Conservation (phyloP, 37 sponge, comb jelly and placozoan species). For the Ianthella basta region DNA sequence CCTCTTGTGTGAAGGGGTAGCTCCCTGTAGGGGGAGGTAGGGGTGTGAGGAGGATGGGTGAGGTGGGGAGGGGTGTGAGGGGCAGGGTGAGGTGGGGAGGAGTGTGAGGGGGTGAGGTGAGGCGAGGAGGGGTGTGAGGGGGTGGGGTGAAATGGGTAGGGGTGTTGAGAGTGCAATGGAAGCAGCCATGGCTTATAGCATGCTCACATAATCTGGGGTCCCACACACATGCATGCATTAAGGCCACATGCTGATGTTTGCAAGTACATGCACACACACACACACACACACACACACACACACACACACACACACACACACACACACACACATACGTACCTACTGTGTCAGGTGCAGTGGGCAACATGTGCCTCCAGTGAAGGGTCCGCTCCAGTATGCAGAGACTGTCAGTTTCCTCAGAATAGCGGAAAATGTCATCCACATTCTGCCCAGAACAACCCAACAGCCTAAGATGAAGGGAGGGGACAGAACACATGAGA, state of each 20-base stretch:
- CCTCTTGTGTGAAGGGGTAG: constrained; percentile 82
- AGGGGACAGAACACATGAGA: too few relatives aligned
- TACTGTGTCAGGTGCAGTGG: constrained; percentile 98
- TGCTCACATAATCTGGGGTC: too few relatives aligned
- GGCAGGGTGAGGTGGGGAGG: not conserved
- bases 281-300: not conserved
- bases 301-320: constrained; percentile 73
- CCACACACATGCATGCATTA: not conserved
- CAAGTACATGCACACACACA: too few relatives aligned
- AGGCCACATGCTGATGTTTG: not conserved
- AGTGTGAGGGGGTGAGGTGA: not conserved
- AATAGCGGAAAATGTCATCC: constrained; percentile 79
- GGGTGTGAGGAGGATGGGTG: not conserved
- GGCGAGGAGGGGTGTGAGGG: not conserved
- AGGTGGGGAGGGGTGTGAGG: not conserved
- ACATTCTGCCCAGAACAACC: constrained; percentile 97
- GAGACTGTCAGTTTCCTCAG: constrained; percentile 60
- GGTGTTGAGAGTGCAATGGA: too few relatives aligned
- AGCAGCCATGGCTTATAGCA: too few relatives aligned
- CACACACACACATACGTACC: too few relatives aligned
- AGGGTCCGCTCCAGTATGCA: constrained; percentile 82
- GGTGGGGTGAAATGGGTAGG: not conserved
- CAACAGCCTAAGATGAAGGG: constrained; percentile 55
- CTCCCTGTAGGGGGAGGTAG: constrained; percentile 55
- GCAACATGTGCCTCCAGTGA: constrained; percentile 85